A percentile compares a stretch with the other conserved stretches of the same genome.
Conservation (phyloP, 2,888 invertebrate species). For the Sinhomidia bicolor region DNA sequence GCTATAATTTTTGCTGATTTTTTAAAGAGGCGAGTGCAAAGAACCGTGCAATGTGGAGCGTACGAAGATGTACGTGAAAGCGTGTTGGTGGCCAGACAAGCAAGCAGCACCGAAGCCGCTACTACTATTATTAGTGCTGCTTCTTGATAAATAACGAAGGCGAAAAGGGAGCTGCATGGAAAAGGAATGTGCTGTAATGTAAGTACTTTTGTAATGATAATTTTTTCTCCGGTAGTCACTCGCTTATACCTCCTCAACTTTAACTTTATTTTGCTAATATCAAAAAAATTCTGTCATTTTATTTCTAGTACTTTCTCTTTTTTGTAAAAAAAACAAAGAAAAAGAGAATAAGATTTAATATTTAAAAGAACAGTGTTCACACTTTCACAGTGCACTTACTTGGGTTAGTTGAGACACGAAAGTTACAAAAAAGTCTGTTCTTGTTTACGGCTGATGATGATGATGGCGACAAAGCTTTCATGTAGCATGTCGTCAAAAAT, state of each 20-base stretch:
- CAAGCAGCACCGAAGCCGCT: background rate
- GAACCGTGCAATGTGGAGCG: background rate
- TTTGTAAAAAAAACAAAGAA: too few relatives aligned
- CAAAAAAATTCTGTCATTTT: background rate
- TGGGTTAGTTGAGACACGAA: too few relatives aligned
- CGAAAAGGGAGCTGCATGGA: background rate
- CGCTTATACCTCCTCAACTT: background rate
- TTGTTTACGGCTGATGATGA: too few relatives aligned
- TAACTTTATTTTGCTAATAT: background rate
- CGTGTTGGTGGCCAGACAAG: conserved; percentile 7
- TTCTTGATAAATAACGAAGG: background rate
- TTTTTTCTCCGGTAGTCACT: conserved; percentile 20
- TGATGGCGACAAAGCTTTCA: too few relatives aligned
- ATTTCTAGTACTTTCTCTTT: too few relatives aligned
- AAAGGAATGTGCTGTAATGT: conserved; percentile 9
- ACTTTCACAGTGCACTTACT: too few relatives aligned
- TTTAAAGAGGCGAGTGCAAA: background rate
- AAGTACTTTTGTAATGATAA: conserved; percentile 16
- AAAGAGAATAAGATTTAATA: too few relatives aligned
- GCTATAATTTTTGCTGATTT: conserved; percentile 14
- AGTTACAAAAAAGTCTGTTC: too few relatives aligned
- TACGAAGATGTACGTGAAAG: background rate
- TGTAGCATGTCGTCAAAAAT: background rate
- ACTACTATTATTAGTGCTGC: background rate
- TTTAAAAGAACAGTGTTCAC: too few relatives aligned